Conservation (phyloP, 2,888 invertebrate genomes). For the Bugulina stolonifera region DNA sequence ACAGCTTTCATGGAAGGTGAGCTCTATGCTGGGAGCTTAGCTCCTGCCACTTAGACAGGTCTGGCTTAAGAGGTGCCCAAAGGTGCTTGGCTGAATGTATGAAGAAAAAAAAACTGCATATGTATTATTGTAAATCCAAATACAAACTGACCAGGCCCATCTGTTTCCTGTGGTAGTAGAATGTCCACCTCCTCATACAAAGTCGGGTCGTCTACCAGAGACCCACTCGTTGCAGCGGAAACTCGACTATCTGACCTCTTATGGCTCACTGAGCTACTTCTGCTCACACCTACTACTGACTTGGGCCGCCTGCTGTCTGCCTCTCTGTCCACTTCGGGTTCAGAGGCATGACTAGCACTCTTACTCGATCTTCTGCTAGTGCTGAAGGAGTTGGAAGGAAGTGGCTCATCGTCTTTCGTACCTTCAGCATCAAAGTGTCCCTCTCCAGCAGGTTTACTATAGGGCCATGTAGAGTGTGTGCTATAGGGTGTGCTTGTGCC, state of each 20-base stretch:
- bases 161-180: neutral
- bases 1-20: no score
- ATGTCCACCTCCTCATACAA: slow-evolving; percentile 24
- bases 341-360: neutral
- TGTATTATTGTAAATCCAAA: neutral
- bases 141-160: neutral
- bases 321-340: neutral
- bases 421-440: neutral
- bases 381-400: no score
- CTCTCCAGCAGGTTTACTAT: neutral
- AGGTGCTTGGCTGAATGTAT: neutral
- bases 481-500: neutral
- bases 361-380: neutral
- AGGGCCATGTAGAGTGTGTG: neutral
- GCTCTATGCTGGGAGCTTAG: no score
- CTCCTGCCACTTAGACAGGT: no score
- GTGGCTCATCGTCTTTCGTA: neutral
- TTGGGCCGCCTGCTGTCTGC: neutral
- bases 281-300: neutral
- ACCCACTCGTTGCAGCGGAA: neutral
- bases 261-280: neutral
- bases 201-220: slow-evolving; percentile 2
- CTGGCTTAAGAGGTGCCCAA: neutral
- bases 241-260: neutral
- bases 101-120: neutral